These are phyloP conservation scores for Lemur catta DNA, from an alignment of 2,797 vertebrate species.

Conservation along the genomic window DNA sequence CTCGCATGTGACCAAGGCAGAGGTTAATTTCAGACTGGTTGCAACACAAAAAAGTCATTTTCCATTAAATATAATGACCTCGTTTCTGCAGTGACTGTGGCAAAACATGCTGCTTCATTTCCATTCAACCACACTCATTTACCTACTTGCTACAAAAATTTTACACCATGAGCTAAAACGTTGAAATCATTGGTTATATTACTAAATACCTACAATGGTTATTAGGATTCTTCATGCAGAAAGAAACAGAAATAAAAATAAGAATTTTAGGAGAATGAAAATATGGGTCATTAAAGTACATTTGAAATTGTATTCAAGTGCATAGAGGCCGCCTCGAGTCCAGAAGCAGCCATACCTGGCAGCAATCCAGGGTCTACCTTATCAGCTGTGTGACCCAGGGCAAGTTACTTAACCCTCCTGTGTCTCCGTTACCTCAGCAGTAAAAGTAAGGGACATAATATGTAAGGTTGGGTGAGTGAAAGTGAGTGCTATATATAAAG, in stretches of 20 bases:
- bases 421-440: not conserved
- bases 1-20: conserved; percentile 42
- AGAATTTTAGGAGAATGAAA: conserved; percentile 51
- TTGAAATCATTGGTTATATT: conserved; percentile 34
- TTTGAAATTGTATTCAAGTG: not conserved
- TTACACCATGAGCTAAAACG: conserved; percentile 47
- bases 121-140: conserved; percentile 48
- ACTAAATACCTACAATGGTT: not conserved
- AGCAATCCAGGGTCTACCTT: not conserved
- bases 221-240: conserved; percentile 67
- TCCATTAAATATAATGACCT: conserved; percentile 57
- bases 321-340: not conserved
- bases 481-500: not conserved
- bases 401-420: not conserved
- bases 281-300: not conserved
- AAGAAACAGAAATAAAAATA: conserved; percentile 71
- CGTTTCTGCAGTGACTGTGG: conserved; percentile 53
- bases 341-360: not conserved
- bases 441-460: not conserved
- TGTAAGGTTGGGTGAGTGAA: not conserved
- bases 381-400: not conserved
- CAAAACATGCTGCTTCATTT: conserved; percentile 31
- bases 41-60: conserved; percentile 54
- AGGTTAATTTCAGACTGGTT: conserved; percentile 64
- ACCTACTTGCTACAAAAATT: conserved; percentile 60